phyloP scores from a whole-genome alignment of 2,797 vertebrate genomes.

The Poecilia gillii region DNA sequence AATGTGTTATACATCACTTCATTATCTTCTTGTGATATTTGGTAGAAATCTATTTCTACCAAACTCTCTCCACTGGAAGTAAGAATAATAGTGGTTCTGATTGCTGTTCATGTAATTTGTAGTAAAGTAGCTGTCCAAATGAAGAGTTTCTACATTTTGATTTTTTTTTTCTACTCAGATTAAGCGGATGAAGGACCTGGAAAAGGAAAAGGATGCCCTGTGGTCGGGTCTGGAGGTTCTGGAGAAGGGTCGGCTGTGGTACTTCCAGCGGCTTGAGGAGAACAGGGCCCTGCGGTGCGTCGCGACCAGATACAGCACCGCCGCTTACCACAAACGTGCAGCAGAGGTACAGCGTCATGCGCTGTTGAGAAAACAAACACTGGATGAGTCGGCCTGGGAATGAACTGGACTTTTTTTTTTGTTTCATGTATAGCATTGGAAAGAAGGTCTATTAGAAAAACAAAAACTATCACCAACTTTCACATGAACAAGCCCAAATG shows the following conservation, averaged over 20 bases:
- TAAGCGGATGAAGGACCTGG: slow-evolving; percentile 82
- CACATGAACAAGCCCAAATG: background rate
- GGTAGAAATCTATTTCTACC: background rate
- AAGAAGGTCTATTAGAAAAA: too few relatives aligned
- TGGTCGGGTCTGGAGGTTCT: slow-evolving; percentile 84
- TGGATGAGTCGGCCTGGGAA: background rate
- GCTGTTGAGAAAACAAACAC: background rate
- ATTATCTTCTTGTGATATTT: background rate
- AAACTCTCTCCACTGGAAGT: background rate
- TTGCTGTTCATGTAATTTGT: background rate
- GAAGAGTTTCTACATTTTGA: background rate
- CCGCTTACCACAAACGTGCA: background rate
- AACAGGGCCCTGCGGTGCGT: slow-evolving; percentile 50
- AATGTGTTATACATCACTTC: background rate
- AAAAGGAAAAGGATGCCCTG: slow-evolving; percentile 84
- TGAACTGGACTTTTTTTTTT: background rate
- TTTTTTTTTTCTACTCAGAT: slow-evolving; percentile 67
- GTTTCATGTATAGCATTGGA: background rate
- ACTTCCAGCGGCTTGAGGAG: slow-evolving; percentile 74
- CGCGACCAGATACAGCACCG: slow-evolving; percentile 15
- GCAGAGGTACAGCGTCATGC: slow-evolving; percentile 38
- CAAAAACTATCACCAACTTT: too few relatives aligned
- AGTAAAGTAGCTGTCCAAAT: background rate
- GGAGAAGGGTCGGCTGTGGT: slow-evolving; percentile 82
- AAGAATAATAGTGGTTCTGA: background rate